Evolutionary conservation across 2,113 vertebrate genomes (phyloP), one percentile per base, ranked within the genome.

Genomic region (Epinephelus moara): DNA sequence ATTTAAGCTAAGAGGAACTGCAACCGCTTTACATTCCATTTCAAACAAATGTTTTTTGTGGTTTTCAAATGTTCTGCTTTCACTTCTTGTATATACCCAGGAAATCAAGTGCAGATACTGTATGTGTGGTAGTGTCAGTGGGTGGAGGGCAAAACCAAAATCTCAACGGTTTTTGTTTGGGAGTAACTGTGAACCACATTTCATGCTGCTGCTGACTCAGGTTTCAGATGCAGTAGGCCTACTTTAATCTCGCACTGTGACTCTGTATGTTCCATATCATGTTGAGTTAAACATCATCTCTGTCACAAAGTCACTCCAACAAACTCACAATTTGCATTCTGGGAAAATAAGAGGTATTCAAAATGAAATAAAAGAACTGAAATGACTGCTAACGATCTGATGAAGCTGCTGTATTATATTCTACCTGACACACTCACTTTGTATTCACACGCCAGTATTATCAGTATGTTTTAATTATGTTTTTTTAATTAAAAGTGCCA

Each of bases 401-500:
- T 66, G 12, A 56, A 57, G 61, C 52, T 18, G 13, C 25, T 52
- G 21, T 6, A 21, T 68, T 30, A 1, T 0, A 42, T 56, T 61
- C 30, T 9, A 27, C 37, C n/a, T 30, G 55, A 23, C 72, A 68
- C 47, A 19, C 42, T 56, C 18, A 3, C 15, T 56, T 40, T 71
- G 68, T 12, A 21, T 49, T 75, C 74, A 61, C 61, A 61, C 60
- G 47, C 40, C n/a, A 33, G 7, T 53, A 14, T 52, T 78, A 60
- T 70, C 57, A 19, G 60, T 70, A 19, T 49, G 37, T 47, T 52
- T 72, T 0, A 37, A 40, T 52, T 21, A 62, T n/a, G n/a, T 60
- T 42, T 75, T 85, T 85, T 89, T 71, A 60, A 82, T 87, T 85
- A 72, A 71, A 84, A 71, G 79, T 6, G 81, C 1, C 23, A 37